A percentile compares a stretch with the other conserved stretches of the same genome.
These are phyloP conservation scores for Fregetta grallaria DNA, from an alignment of 2,113 vertebrate genomes.

Conservation along the genomic window DNA sequence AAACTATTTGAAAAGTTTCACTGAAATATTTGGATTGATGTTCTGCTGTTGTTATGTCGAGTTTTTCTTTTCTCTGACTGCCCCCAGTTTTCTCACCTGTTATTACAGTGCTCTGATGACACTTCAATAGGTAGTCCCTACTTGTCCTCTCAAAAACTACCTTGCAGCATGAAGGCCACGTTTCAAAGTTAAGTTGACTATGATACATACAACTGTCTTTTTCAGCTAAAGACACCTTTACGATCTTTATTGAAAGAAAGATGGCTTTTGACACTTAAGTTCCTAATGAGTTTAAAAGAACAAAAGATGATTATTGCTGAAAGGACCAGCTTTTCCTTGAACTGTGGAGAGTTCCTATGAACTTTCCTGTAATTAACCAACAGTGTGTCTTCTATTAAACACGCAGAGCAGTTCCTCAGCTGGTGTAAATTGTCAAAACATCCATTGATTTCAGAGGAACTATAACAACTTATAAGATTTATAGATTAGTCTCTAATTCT, in stretches of 20 bases:
- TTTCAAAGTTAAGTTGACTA: neutral
- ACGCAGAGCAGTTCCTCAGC: neutral
- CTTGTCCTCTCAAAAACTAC: neutral
- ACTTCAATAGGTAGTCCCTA: neutral
- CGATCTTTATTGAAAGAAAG: neutral
- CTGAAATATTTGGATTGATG: neutral
- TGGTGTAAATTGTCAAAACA: neutral
- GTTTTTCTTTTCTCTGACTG: neutral
- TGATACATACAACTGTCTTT: neutral
- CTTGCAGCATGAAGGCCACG: rapidly evolving
- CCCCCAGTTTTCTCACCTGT: neutral
- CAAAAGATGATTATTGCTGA: neutral
- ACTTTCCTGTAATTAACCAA: neutral
- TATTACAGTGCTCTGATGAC: neutral
- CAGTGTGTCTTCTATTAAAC: neutral
- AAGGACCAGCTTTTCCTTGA: neutral
- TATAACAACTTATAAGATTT: neutral
- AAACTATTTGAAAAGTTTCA: neutral
- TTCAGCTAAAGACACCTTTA: neutral
- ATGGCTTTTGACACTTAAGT: neutral
- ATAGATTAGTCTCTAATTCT: constrained; percentile 8
- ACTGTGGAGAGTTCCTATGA: neutral
- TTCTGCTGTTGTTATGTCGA: neutral
- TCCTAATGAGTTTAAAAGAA: neutral
- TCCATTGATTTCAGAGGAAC: neutral